Evolutionary conservation across 2,797 vertebrate genomes (phyloP), one percentile per base, ranked within the genome.

Genomic region (Peromyscus eremicus): DNA sequence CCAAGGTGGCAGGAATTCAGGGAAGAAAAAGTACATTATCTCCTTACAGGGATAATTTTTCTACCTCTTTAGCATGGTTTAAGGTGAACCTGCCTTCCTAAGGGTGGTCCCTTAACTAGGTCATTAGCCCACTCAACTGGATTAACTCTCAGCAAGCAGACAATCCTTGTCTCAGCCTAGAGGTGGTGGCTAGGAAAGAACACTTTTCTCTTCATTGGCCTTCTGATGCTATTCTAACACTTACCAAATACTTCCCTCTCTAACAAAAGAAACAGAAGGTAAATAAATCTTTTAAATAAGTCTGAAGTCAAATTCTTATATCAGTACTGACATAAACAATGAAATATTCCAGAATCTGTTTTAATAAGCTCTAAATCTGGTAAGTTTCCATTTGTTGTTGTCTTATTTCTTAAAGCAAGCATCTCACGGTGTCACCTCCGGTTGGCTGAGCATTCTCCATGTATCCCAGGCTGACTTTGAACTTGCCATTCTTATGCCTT

Each of bases 221-320:
- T 49, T 27, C 64, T 23, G 3, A 34, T 70, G 21, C 46, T n/a
- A 86, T 10, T 70, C 83, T 52, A 52, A 52, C 21, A 10, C 46
- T 86, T n/a, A 16, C 3, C 32, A 29, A 94, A 93, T 62, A 87
- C n/a, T 9, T 87, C 52, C 80, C 11, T 27, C 32, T 77, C n/a
- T 93, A 84, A 77, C n/a, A 4, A 95, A 89, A 87, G 23, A 97
- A 89, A 73, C 81, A 89, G 57, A 1, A 76, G 5, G 10, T 12
- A 6, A 8, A 83, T 64, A 75, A 66, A 0, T 11, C 4, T 55
- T 94, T 9, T 90, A 62, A 85, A 60, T 73, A 10, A 34, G 0
- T 37, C 73, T 86, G 7, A 94, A 95, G 62, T 16, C 21, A 87
- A 43, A 83, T 84, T 86, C 93, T 90, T 90, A 82, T 76, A 40